phyloP scores from a whole-genome alignment of 2,888 invertebrate genomes.

The Ennomos erosarius region DNA sequence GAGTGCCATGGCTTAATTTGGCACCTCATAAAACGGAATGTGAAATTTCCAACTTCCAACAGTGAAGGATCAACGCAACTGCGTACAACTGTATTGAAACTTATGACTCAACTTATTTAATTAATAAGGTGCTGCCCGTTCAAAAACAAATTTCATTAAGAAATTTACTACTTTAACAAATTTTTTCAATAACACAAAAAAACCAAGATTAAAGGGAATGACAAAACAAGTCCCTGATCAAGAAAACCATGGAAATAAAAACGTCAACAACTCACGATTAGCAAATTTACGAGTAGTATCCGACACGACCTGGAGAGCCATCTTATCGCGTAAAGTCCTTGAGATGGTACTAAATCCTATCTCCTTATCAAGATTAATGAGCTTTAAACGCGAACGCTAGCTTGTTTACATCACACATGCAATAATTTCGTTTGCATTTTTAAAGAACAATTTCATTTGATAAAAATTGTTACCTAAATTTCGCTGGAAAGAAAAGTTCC shows the following conservation, averaged over 20 bases:
- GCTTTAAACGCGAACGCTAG: conserved; percentile 34
- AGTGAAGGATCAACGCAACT: conserved; percentile 7
- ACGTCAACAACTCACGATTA: conserved; percentile 10
- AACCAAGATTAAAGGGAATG: conserved; percentile 1
- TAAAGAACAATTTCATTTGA: conserved; percentile 1
- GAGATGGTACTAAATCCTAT: conserved; percentile 65
- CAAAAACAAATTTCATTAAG: conserved; percentile 1
- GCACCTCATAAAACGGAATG: conserved; percentile 10
- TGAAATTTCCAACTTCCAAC: conserved; percentile 6
- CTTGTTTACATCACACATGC: conserved; percentile 15
- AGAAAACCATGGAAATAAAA: background rate
- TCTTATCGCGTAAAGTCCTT: conserved; percentile 72
- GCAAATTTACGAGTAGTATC: conserved; percentile 31
- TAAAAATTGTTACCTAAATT: too few species aligned
- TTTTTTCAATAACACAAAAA: too few species aligned
- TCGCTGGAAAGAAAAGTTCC: too few species aligned
- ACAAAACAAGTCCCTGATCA: background rate
- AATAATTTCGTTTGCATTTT: background rate
- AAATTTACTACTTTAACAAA: too few species aligned
- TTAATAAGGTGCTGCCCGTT: background rate
- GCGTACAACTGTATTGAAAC: conserved; percentile 9
- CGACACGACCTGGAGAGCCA: conserved; percentile 46
- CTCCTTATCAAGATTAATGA: conserved; percentile 74
- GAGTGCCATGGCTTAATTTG: conserved; percentile 27
- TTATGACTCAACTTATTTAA: conserved; percentile 14